Percentiles rank a stretch among this genome's conserved stretches.
These are phyloP conservation scores for Aspidoscelis tigris DNA, from an alignment of 2,113 vertebrate species.

Conservation along the genomic window DNA sequence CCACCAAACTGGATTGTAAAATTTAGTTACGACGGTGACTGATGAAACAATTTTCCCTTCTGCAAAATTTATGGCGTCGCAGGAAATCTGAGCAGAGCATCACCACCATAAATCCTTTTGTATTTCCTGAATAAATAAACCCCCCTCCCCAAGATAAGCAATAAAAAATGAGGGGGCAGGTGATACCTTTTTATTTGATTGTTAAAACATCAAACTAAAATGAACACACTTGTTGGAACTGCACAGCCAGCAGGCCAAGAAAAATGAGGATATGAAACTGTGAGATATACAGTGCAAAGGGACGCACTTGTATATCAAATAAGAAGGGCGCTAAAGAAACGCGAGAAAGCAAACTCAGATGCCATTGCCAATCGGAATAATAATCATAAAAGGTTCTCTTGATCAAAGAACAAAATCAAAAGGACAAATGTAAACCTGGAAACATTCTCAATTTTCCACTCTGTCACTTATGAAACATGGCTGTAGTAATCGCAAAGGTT, in stretches of 20 bases:
- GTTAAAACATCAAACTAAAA: slow-evolving; percentile 13
- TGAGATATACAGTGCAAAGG: background rate
- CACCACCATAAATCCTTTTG: background rate
- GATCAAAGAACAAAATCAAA: background rate
- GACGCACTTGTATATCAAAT: background rate
- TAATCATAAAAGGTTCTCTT: background rate
- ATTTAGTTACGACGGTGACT: background rate
- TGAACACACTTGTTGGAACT: background rate
- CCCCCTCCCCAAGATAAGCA: background rate
- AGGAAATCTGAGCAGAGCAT: background rate
- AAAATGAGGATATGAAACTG: slow-evolving; percentile 2
- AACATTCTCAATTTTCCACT: background rate
- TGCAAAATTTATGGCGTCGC: background rate
- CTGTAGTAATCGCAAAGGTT: too few relatives aligned
- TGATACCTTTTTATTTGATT: slow-evolving; percentile 13
- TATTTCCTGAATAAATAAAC: slow-evolving; percentile 8
- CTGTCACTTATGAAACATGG: background rate
- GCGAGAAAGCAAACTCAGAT: background rate
- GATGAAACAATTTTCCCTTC: background rate
- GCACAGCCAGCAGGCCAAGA: background rate
- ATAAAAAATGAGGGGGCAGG: background rate
- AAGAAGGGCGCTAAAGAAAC: background rate
- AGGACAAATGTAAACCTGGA: background rate
- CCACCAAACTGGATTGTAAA: background rate
- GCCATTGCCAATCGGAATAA: background rate